Conservation (phyloP, 2,113 vertebrate species). For the Ondatra zibethicus region DNA sequence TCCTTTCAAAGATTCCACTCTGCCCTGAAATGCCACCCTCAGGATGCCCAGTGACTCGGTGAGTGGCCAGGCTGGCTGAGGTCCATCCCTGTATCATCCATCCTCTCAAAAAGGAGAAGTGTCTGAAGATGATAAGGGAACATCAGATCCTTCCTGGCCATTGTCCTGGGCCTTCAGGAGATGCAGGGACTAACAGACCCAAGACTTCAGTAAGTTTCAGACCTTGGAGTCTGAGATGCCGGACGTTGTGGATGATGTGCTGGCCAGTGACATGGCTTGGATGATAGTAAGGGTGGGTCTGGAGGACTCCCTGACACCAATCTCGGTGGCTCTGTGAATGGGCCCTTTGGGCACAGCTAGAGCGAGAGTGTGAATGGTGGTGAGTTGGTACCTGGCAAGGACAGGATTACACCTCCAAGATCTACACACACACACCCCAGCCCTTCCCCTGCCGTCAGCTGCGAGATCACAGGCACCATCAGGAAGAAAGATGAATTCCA, state of each 20-base stretch:
- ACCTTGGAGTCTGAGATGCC: slow-evolving; percentile 90
- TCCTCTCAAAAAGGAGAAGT: slow-evolving; percentile 93
- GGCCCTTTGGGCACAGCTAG: slow-evolving; percentile 87
- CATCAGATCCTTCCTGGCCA: slow-evolving; percentile 94
- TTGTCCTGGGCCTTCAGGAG: slow-evolving; percentile 91
- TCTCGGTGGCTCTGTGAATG: slow-evolving; percentile 92
- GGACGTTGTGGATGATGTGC: slow-evolving; percentile 92
- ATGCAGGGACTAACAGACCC: slow-evolving; percentile 89
- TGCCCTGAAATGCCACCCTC: not conserved
- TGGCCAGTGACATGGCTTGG: slow-evolving; percentile 93
- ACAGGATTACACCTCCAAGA: not conserved
- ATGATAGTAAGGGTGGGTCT: slow-evolving; percentile 92
- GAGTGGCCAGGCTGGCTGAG: slow-evolving; percentile 76
- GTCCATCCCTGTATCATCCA: slow-evolving; percentile 95
- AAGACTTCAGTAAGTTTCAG: slow-evolving; percentile 32
- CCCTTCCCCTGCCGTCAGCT: not conserved
- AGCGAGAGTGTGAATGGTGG: not conserved
- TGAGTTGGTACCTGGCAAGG: not conserved
- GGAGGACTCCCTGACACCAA: slow-evolving; percentile 89
- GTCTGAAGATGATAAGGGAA: slow-evolving; percentile 91
- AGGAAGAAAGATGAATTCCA: not conserved
- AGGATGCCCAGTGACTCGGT: not conserved
- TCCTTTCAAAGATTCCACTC: not conserved
- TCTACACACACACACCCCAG: too few species aligned
- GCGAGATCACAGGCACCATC: not conserved